Evolutionary conservation across 2,888 invertebrate genomes (phyloP), one percentile per base, ranked within the genome.

Genomic region (Galerucella pusilla): DNA sequence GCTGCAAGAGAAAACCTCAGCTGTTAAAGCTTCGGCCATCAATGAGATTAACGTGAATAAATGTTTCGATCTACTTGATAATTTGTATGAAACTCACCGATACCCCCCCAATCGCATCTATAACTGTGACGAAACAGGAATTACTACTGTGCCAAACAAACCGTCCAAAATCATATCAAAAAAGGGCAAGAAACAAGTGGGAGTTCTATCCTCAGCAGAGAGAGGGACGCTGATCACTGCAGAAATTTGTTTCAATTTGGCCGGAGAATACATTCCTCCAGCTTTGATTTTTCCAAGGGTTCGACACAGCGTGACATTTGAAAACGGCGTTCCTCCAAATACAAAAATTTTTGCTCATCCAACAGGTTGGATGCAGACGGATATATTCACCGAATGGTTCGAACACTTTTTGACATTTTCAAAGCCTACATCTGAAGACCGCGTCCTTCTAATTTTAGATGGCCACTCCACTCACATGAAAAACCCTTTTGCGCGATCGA

Each of bases 101-200:
- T n/a, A n/a, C n/a, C n/a, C n/a, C n/a, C n/a, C n/a, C n/a, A n/a
- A n/a, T n/a, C n/a, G n/a, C n/a, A n/a, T n/a, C n/a, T n/a, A n/a
- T n/a, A n/a, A n/a, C n/a, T n/a, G n/a, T n/a, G n/a, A n/a, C n/a
- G n/a, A n/a, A n/a, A n/a, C n/a, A n/a, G n/a, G n/a, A n/a, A n/a
- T n/a, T n/a, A n/a, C n/a, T n/a, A n/a, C n/a, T n/a, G n/a, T n/a
- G n/a, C n/a, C n/a, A n/a, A n/a, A n/a, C n/a, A n/a, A n/a, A n/a
- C n/a, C n/a, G n/a, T n/a, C n/a, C n/a, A n/a, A 20, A 60, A 20
- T 20, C 20, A 49, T 66, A 49, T 16, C 66, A 20, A 16, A 25
- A 67, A 52, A 67, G 25, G 67, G 20, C n/a, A 67, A 54, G 52
- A 67, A 67, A 67, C n/a, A 67, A 52, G 67, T 67, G 54, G 67